phyloP scores from a whole-genome alignment of 2,797 vertebrate species.

The Coregonus ussuriensis region DNA sequence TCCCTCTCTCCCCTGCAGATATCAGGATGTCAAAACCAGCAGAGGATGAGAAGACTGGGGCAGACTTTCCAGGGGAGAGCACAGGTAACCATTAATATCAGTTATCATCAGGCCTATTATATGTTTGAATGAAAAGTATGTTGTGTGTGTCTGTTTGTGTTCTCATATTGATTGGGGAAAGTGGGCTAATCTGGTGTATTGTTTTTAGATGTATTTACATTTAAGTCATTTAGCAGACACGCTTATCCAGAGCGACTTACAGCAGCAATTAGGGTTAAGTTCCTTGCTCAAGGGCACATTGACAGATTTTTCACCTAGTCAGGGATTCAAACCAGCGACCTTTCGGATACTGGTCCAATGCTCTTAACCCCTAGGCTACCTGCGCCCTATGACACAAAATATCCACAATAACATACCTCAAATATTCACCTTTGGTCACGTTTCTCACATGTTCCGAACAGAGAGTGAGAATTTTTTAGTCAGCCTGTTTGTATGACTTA shows the following conservation, averaged over 20 bases:
- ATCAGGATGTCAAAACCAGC: constrained; percentile 92
- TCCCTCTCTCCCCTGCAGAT: constrained; percentile 69
- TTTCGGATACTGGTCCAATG: no score
- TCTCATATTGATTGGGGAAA: not conserved
- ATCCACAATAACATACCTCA: not conserved
- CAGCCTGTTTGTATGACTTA: constrained; percentile 12
- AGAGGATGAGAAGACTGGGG: constrained; percentile 83
- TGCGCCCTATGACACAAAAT: not conserved
- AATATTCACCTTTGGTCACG: constrained; percentile 14
- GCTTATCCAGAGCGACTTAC: no score
- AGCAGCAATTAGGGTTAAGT: no score
- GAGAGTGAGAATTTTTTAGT: constrained; percentile 34
- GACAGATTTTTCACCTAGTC: no score
- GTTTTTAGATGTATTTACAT: not conserved
- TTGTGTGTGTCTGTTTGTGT: constrained; percentile 2
- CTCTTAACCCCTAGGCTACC: no score
- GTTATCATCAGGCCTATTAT: not conserved
- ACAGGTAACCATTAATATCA: constrained; percentile 71
- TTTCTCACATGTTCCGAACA: constrained; percentile 42
- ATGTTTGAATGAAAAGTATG: not conserved
- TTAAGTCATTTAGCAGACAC: no score
- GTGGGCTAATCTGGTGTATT: constrained; percentile 1
- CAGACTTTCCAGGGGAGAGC: constrained; percentile 83
- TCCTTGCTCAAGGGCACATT: no score
- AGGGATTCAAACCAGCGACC: no score